Base-by-base conservation (phyloP, 1,140 invertebrate species). In the Zaprionus gabonicus region DNA sequence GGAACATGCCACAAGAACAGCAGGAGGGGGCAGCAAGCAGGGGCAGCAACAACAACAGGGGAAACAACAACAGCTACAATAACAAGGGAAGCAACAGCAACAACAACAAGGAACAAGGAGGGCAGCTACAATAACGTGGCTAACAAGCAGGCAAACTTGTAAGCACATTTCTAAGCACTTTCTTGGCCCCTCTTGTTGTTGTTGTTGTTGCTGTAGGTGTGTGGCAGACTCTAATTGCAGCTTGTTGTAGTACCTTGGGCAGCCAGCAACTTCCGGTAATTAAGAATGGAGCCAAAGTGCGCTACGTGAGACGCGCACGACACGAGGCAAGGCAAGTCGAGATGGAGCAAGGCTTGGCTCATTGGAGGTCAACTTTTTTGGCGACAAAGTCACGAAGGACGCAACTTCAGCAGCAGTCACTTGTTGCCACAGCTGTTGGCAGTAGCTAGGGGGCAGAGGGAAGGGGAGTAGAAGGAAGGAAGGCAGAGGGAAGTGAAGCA, bases 141-240 rank as follows among this genome's bases (percentile, higher is more conserved):
- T 38, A 57, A 28, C 36, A 67, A 44, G 27, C 27, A 9, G 31
- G 51, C 41, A 59, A 64, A 63, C 51, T 77, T 77, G 64, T 68
- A 62, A 73, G 75, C 38, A 74, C 71, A 70, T 38, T 59, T 51
- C 68, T 66, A 71, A 66, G 69, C 41, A 75, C 49, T 66, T 76
- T 58, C 60, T 71, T 71, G 60, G 74, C 36, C 74, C 28, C 5
- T 17, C n/a, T 5, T 12, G 5, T 2, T 28, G 44, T 51, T 53
- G 36, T 4, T 64, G 72, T 34, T 62, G 15, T 28, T 66, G 41
- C 58, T 64, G 72, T 64, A 71, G 75, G 71, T 64, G 75, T 77
- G 70, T 23, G 17, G 27, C 23, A 68, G 75, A 73, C 75, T 69
- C 75, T 77, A 77, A 77, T 77, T 77, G 75, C 59, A 57, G 64